Evolutionary conservation across 2,797 vertebrate genomes (phyloP).

Genomic region (Onychomys arenicola): DNA sequence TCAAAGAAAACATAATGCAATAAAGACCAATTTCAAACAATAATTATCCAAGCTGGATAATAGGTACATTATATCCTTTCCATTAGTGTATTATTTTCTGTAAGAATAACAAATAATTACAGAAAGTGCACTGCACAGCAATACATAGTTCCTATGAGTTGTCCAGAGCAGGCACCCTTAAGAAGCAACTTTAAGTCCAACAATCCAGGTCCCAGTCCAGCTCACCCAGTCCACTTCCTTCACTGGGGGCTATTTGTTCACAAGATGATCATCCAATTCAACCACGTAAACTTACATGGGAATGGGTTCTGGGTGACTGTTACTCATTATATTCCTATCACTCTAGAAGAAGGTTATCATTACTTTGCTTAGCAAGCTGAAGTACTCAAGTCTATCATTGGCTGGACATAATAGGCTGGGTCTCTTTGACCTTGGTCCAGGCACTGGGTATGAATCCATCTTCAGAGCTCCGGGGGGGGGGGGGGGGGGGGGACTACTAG

Average conservation of each 20-base stretch:
- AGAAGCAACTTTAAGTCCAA: slow-evolving; percentile 9
- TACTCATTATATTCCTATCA: not conserved
- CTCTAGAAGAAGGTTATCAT: not conserved
- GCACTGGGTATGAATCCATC: not conserved
- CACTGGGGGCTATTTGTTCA: not conserved
- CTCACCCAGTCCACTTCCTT: not conserved
- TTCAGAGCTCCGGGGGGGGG: not conserved
- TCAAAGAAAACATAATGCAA: not conserved
- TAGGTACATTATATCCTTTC: not conserved
- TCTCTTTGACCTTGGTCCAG: not conserved
- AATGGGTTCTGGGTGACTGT: not conserved
- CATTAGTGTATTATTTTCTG: not conserved
- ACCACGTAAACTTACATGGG: not conserved
- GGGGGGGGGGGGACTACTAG: not conserved
- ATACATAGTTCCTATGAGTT: not conserved
- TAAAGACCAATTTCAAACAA: not conserved
- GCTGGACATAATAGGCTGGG: not conserved
- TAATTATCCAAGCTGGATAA: not conserved
- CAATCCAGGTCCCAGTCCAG: not conserved
- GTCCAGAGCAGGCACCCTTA: not conserved
- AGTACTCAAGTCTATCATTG: not conserved
- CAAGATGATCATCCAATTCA: slow-evolving; percentile 9
- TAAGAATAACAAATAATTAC: slow-evolving; percentile 5
- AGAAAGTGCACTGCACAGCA: not conserved
- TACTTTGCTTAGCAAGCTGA: slow-evolving; percentile 14